These are phyloP conservation scores for Tragelaphus imberbis DNA, from an alignment of 2,113 vertebrate genomes.

Conservation along the genomic window DNA sequence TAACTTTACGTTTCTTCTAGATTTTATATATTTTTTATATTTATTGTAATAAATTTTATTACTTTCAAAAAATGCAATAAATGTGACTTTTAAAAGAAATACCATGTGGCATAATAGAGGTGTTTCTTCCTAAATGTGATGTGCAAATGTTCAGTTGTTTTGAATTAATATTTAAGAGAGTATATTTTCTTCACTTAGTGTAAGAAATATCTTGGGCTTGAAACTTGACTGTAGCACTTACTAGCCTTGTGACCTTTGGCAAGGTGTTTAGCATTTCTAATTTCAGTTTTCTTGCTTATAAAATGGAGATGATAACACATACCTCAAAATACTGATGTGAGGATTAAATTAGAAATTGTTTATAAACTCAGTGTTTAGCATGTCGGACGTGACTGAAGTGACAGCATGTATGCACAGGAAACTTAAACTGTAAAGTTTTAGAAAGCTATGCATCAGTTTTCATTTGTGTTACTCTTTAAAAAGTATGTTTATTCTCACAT, in stretches of 20 bases:
- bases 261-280: constrained; percentile 19
- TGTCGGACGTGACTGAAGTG: background rate
- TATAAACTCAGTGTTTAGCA: background rate
- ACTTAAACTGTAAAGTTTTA: background rate
- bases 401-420: background rate
- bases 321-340: background rate
- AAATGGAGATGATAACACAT: background rate
- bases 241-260: background rate
- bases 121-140: constrained; percentile 3
- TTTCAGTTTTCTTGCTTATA: background rate
- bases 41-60: constrained; percentile 17
- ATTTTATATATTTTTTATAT: background rate
- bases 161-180: constrained; percentile 23
- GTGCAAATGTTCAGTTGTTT: background rate
- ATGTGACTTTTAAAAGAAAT: constrained; percentile 17
- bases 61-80: background rate
- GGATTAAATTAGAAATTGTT: constrained; percentile 10
- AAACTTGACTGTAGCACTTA: background rate
- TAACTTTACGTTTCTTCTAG: background rate
- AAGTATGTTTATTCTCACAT: background rate
- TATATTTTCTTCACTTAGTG: constrained; percentile 2
- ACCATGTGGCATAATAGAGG: background rate
- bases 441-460: constrained; percentile 7
- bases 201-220: background rate
- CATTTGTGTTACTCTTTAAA: background rate